Conservation (phyloP, 2,888 invertebrate genomes). For the Drosophila hamatofila region DNA sequence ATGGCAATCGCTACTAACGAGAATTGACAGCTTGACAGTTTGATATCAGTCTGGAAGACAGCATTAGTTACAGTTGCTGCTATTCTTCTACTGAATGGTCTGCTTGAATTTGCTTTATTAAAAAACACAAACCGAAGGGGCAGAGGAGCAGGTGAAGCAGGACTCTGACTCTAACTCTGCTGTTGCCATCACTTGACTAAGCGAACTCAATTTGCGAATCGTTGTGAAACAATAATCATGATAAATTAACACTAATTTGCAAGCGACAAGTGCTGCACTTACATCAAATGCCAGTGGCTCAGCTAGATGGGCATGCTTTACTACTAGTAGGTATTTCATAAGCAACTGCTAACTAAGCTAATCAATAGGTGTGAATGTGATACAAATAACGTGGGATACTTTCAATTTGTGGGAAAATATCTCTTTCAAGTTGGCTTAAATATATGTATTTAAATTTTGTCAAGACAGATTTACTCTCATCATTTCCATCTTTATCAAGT, state of each 20-base stretch:
- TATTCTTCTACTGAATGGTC: constrained; percentile 19
- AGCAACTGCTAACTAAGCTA: constrained; percentile 36
- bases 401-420: constrained; percentile 8
- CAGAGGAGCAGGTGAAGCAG: not conserved
- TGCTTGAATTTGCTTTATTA: constrained; percentile 62
- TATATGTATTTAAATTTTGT: not conserved
- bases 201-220: constrained; percentile 67
- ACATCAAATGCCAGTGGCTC: constrained; percentile 40
- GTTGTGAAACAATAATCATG: constrained; percentile 76
- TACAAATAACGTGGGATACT: constrained; percentile 6
- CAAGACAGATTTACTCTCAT: not conserved
- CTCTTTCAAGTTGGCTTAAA: not conserved
- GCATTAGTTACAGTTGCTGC: constrained; percentile 72
- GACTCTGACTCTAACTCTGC: not conserved
- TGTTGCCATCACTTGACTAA: constrained; percentile 38
- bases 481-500: not conserved
- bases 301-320: constrained; percentile 1
- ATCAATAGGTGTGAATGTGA: constrained; percentile 14
- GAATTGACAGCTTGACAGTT: constrained; percentile 80
- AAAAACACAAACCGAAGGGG: constrained; percentile 32
- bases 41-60: constrained; percentile 76
- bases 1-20: constrained; percentile 63
- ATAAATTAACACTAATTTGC: constrained; percentile 76
- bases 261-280: constrained; percentile 61
- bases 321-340: constrained; percentile 21